Percentiles rank a stretch among this genome's conserved stretches.
phyloP scores from a whole-genome alignment of 2,113 vertebrate genomes.

The Anolis carolinensis region DNA sequence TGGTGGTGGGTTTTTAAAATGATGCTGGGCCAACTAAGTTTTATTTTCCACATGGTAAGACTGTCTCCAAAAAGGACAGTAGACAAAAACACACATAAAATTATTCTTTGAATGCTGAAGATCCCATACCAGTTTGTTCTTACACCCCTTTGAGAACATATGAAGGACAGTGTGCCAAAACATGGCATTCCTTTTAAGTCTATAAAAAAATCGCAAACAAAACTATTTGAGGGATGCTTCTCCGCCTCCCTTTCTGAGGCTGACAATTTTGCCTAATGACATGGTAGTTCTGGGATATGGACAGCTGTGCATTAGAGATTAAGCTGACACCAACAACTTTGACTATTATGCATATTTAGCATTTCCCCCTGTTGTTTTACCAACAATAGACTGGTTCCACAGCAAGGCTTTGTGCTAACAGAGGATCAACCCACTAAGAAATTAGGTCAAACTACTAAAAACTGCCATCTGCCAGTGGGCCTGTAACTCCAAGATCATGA shows the following conservation, averaged over 20 bases:
- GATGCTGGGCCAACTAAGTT: too few species aligned
- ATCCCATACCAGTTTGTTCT: too few species aligned
- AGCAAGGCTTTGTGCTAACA: constrained; percentile 56
- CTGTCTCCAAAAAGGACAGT: neutral
- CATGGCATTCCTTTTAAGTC: constrained; percentile 12
- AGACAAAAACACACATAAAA: neutral
- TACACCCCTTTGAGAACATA: neutral
- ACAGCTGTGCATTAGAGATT: constrained; percentile 28
- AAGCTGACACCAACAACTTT: constrained; percentile 37
- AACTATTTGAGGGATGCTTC: neutral
- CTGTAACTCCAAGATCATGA: constrained; percentile 59
- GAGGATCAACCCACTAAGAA: constrained; percentile 56
- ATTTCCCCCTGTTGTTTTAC: constrained; percentile 23
- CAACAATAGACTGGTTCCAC: constrained; percentile 34
- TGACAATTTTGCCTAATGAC: constrained; percentile 7
- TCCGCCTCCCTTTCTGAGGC: neutral
- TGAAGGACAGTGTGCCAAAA: neutral
- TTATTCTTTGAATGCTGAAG: neutral
- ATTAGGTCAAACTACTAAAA: constrained; percentile 75
- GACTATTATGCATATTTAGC: constrained; percentile 25
- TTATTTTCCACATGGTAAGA: neutral
- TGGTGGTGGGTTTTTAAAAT: neutral
- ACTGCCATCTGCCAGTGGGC: constrained; percentile 61
- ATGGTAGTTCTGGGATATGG: constrained; percentile 4
- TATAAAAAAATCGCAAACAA: neutral